Evolutionary conservation across 2,113 vertebrate genomes (phyloP).

Genomic region (Bolborhynchus lineola): DNA sequence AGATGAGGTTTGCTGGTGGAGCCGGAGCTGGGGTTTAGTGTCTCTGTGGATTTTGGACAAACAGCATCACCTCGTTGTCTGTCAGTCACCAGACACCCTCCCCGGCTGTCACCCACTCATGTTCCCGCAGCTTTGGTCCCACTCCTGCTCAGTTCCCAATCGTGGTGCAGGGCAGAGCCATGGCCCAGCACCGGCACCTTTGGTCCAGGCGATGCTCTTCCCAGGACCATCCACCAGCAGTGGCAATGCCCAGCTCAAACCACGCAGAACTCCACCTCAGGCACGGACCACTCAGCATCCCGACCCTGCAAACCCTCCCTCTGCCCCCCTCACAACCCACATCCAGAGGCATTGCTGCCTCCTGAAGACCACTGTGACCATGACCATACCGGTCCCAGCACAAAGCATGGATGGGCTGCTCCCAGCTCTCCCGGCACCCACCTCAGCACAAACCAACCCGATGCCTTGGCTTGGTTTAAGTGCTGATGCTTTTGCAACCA

Average conservation of each 20-base stretch:
- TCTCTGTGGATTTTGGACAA: rapidly evolving
- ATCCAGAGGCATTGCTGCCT: background rate
- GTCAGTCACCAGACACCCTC: rapidly evolving
- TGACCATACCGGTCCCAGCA: rapidly evolving
- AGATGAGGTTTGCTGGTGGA: rapidly evolving
- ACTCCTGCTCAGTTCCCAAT: rapidly evolving
- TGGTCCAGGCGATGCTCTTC: rapidly evolving
- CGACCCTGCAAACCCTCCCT: background rate
- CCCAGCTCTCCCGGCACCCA: rapidly evolving
- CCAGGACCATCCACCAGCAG: rapidly evolving
- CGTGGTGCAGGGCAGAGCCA: rapidly evolving
- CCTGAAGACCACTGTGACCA: rapidly evolving
- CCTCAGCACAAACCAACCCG: rapidly evolving
- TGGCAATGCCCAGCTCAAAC: background rate
- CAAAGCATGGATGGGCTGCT: background rate
- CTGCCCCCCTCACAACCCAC: too few relatives aligned
- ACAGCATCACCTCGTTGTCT: rapidly evolving
- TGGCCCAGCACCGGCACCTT: background rate
- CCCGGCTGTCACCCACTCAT: rapidly evolving
- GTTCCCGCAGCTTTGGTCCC: background rate
- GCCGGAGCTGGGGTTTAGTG: too few relatives aligned
- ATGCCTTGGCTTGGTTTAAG: background rate
- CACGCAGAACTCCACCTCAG: background rate
- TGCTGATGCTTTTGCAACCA: background rate
- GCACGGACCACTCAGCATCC: background rate